These are phyloP conservation scores for Dryococelus australis DNA, from an alignment of 2,888 invertebrate species.

Conservation along the genomic window DNA sequence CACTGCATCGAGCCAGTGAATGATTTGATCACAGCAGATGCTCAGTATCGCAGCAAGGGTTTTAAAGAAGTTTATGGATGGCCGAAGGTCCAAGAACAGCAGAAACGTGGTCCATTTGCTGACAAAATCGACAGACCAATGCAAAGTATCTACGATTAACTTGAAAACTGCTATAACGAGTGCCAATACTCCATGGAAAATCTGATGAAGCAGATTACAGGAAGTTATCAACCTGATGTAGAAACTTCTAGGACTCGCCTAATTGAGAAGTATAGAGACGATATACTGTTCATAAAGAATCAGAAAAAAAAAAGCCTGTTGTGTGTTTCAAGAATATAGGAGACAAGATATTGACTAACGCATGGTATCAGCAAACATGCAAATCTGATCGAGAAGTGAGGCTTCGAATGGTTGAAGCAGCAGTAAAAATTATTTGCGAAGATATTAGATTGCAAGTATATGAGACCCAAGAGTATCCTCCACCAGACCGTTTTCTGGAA, in stretches of 20 bases:
- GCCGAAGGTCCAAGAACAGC: not conserved
- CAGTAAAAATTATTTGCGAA: conserved; percentile 26
- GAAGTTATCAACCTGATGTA: too few relatives aligned
- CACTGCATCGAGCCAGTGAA: not conserved
- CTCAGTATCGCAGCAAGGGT: not conserved
- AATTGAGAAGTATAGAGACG: too few relatives aligned
- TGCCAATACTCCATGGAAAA: not conserved
- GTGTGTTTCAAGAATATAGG: conserved; percentile 24
- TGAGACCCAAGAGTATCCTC: conserved; percentile 28
- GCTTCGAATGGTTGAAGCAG: conserved; percentile 20
- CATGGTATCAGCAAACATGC: not conserved
- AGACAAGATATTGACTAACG: conserved; percentile 17
- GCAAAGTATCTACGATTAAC: not conserved
- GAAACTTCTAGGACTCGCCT: too few relatives aligned
- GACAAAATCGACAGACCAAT: not conserved
- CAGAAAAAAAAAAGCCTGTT: not conserved
- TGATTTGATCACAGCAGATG: conserved; percentile 4
- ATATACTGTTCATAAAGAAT: too few relatives aligned
- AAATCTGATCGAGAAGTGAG: conserved; percentile 22
- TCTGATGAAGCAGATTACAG: too few relatives aligned
- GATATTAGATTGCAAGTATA: conserved; percentile 22
- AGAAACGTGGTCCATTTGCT: not conserved
- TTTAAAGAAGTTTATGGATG: not conserved
- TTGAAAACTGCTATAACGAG: conserved; percentile 2
- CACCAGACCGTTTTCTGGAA: conserved; percentile 18